Percentiles rank a stretch among this genome's conserved stretches.
These are phyloP conservation scores for Adelognathus sp. DNA, from an alignment of 2,888 invertebrate genomes.

Conservation along the genomic window DNA sequence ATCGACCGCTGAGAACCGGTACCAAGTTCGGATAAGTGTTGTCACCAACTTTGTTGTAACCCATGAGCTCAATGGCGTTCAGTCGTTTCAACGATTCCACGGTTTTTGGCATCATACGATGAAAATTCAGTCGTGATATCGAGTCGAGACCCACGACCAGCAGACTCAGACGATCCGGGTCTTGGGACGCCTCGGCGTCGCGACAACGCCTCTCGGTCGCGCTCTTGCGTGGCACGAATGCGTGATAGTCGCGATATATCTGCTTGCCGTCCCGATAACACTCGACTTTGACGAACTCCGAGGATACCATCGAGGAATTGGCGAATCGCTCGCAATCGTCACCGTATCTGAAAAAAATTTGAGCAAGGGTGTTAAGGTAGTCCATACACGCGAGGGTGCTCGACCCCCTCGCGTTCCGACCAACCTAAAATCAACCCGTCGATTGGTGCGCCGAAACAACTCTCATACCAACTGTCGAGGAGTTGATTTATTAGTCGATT, in stretches of 20 bases:
- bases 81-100: slow-evolving; percentile 84
- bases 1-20: slow-evolving; percentile 89
- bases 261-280: slow-evolving; percentile 82
- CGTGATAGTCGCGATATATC: slow-evolving; percentile 87
- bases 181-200: slow-evolving; percentile 10
- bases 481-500: no score
- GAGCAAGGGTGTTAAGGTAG: no score
- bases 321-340: slow-evolving; percentile 82
- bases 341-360: slow-evolving; percentile 76
- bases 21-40: slow-evolving; percentile 96
- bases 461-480: no score
- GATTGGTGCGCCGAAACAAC: no score
- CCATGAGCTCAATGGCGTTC: slow-evolving; percentile 89
- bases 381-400: no score
- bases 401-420: no score
- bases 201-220: slow-evolving; percentile 70
- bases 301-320: slow-evolving; percentile 80
- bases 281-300: slow-evolving; percentile 87
- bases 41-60: slow-evolving; percentile 96
- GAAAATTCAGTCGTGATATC: slow-evolving; percentile 92
- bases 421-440: no score
- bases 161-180: slow-evolving; percentile 84
- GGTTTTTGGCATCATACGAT: slow-evolving; percentile 91
- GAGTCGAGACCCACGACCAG: slow-evolving; percentile 93
- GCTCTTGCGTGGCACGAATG: slow-evolving; percentile 84